Evolutionary conservation across 2,888 invertebrate genomes (phyloP), one percentile per base, ranked within the genome.

Genomic region (Euproctis similis): DNA sequence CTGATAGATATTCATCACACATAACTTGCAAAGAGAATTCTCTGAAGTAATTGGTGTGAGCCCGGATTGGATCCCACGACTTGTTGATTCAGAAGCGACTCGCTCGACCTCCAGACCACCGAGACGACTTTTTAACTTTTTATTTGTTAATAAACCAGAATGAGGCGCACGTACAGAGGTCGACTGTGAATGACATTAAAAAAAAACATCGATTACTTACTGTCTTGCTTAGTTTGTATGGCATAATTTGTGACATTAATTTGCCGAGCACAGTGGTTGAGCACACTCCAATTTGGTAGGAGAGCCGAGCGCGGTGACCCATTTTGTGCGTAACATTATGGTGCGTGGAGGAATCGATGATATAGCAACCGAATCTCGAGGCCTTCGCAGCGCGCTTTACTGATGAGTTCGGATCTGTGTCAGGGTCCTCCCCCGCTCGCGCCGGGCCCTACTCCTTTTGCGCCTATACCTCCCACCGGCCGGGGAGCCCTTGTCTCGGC

Each of bases 401-500:
- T 76, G 78, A 81, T 76, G 75, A 69, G 70, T 70, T 65, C 57
- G 70, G 74, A 81, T 81, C 80, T 80, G 74, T 82, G 84, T 84
- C 84, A 82, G 76, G 82, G 84, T 77, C 67, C 72, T 67, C 70
- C 73, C 66, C 66, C 65, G 56, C 72, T 71, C 64, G 53, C 37
- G n/a, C n/a, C 59, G 57, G 55, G 64, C 74, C 77, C 69, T 72
- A 54, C 75, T 62, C 76, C 67, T 73, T 65, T 59, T 63, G 56
- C 57, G 48, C 54, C 55, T 57, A 53, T 54, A 39, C 48, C 57
- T 51, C 46, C 67, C 66, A 52, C 69, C 69, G 67, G 48, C 62
- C 53, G 54, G 47, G 60, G 56, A 55, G 65, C 60, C 65, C 60
- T 10, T 59, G 60, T 46, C 48, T 58, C 63, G 60, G 66, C 66